Conservation (phyloP, 2,888 invertebrate genomes). For the Caenorhabditis wallacei region DNA sequence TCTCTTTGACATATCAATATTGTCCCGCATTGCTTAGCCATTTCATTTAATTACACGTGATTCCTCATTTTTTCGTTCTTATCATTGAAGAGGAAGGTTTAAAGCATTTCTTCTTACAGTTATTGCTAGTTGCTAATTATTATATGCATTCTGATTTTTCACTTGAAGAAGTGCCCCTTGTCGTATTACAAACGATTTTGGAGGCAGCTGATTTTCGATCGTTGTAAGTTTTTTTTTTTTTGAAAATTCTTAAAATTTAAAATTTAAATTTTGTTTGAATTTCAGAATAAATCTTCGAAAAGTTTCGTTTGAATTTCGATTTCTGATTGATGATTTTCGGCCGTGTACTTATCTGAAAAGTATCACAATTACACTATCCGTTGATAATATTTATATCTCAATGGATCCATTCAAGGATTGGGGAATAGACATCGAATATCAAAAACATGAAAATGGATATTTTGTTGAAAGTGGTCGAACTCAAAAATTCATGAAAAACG, state of each 20-base stretch:
- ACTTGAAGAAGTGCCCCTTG: not conserved
- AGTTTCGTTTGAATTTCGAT: not conserved
- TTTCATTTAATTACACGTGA: too few species aligned
- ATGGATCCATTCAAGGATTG: constrained; percentile 21
- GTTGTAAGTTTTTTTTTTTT: not conserved
- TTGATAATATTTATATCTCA: not conserved
- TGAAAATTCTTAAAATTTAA: not conserved
- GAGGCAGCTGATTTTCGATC: not conserved
- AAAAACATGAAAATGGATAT: not conserved
- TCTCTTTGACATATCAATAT: too few species aligned
- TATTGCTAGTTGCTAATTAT: too few species aligned
- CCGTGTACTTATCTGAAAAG: constrained; percentile 1
- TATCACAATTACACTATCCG: constrained; percentile 6
- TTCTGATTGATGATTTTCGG: not conserved
- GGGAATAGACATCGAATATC: constrained; percentile 13
- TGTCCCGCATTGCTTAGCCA: too few species aligned
- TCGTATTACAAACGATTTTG: not conserved
- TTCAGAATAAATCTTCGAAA: constrained; percentile 4
- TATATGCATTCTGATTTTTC: not conserved
- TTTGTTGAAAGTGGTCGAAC: constrained; percentile 1
- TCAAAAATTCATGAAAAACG: not conserved
- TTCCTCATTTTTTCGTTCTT: too few species aligned
- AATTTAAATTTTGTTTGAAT: not conserved
- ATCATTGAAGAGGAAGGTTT: too few species aligned
- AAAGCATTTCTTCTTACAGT: too few species aligned